Base-by-base conservation (phyloP, 2,888 invertebrate genomes). In the Thereva unica region DNA sequence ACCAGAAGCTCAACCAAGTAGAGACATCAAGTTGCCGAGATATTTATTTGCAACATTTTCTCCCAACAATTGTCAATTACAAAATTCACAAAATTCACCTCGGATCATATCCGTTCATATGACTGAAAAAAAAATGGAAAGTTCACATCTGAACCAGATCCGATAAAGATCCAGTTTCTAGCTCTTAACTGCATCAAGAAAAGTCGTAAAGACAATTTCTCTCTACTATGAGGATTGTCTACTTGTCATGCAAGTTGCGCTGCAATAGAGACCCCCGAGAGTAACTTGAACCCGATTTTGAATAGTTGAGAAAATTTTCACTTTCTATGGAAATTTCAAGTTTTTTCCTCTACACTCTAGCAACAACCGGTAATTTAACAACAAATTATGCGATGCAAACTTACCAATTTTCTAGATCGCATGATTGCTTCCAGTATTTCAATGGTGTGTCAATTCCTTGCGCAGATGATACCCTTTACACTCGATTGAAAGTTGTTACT, bases 361-460 rank as follows among this genome's bases (percentile, higher is more conserved):
- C 44, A 42, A 42, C 44, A 35, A 56, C 44, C 56, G 37, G 9
- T 47, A 47, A 6, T 10, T 10, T 5, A 23, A 2, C 12, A 8
- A 10, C 3, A 57, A 37, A 37, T 59, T 10, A 59, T 59, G 49
- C 8, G 49, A 59, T 38, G 37, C 59, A 42, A 42, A 52, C 63
- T 63, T 42, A 63, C 63, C 63, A 63, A 52, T 52, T 63, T 52
- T 63, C 49, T 52, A 52, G 35, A 63, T 52, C 40, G 63, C 63
- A 63, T 59, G 49, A 59, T 59, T 47, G 38, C 23, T 23, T 23
- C 23, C 47, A 35, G 10, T 10, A 38, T 47, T 35, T 45, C 47
- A 38, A 47, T 59, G 45, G 10, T 44, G 4, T 23, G 47, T 59
- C 45, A 38, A 38, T 47, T 59, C 23, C 23, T 23, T 23, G 23